A percentile compares a stretch with the other conserved stretches of the same genome.
These are phyloP conservation scores for Alitta virens DNA, from an alignment of 2,888 invertebrate species.

Conservation along the genomic window DNA sequence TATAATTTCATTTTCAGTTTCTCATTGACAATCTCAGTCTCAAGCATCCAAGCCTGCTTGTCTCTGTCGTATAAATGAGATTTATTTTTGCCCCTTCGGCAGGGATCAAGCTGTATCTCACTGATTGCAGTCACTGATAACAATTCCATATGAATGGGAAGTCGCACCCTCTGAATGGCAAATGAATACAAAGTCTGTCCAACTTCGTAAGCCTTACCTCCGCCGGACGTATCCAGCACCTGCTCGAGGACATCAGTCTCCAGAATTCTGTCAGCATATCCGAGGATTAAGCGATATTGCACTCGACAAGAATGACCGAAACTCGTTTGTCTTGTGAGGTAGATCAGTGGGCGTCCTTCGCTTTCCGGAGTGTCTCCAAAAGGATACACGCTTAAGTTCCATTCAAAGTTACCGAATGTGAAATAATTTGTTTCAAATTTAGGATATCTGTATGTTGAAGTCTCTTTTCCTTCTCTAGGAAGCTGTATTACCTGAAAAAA, in stretches of 20 bases:
- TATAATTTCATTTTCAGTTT: slow-evolving; percentile 71
- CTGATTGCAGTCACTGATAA: slow-evolving; percentile 71
- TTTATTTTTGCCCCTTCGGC: slow-evolving; percentile 40
- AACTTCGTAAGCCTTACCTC: slow-evolving; percentile 41
- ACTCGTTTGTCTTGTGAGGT: slow-evolving; percentile 72
- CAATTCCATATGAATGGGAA: slow-evolving; percentile 73
- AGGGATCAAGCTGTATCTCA: slow-evolving; percentile 59
- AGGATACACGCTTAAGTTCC: slow-evolving; percentile 65
- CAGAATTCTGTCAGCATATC: slow-evolving; percentile 41
- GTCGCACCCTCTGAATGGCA: slow-evolving; percentile 39
- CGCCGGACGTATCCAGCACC: slow-evolving; percentile 44
- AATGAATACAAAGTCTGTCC: slow-evolving; percentile 40
- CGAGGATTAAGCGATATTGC: slow-evolving; percentile 63
- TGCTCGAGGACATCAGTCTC: slow-evolving; percentile 47
- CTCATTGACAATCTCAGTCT: slow-evolving; percentile 76
- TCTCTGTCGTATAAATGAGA: slow-evolving; percentile 74
- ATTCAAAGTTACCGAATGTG: slow-evolving; percentile 78
- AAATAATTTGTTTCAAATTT: slow-evolving; percentile 69
- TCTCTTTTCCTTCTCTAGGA: slow-evolving; percentile 16
- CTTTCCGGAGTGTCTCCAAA: slow-evolving; percentile 41
- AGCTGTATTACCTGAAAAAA: slow-evolving; percentile 22
- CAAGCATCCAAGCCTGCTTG: slow-evolving; percentile 76
- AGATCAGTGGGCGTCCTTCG: slow-evolving; percentile 53
- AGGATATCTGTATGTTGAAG: slow-evolving; percentile 30
- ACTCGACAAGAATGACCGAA: slow-evolving; percentile 78